Evolutionary conservation across 2,113 vertebrate species (phyloP).

Genomic region (Ptilonorhynchus violaceus): DNA sequence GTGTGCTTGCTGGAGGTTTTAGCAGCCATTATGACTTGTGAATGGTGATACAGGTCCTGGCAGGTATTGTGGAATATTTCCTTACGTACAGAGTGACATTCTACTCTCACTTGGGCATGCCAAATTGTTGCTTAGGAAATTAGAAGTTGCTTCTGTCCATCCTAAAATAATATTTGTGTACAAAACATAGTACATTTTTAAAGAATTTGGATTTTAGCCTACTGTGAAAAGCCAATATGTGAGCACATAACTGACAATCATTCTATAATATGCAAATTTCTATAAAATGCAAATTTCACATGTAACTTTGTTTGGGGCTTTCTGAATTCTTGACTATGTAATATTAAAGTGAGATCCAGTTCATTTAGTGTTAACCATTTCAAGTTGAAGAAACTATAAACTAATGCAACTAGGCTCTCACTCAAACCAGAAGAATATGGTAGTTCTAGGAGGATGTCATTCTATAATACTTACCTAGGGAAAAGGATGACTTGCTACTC

Average conservation of each 20-base stretch:
- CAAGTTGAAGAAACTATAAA: not conserved
- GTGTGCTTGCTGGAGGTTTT: not conserved
- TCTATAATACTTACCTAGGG: not conserved
- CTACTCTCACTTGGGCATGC: not conserved
- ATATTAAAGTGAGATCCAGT: not conserved
- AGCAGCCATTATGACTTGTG: not conserved
- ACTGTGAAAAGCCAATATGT: not conserved
- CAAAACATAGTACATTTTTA: not conserved
- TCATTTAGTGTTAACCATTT: not conserved
- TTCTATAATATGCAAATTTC: too few species aligned
- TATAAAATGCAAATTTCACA: not conserved
- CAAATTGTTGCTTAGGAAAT: not conserved
- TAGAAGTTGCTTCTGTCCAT: not conserved
- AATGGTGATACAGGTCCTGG: not conserved
- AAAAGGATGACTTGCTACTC: not conserved
- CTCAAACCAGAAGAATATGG: not conserved
- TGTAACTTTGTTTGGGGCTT: not conserved
- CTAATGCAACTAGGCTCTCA: not conserved
- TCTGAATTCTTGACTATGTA: not conserved
- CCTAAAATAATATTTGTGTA: not conserved
- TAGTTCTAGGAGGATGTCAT: not conserved
- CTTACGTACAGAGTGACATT: not conserved
- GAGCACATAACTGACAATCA: not conserved
- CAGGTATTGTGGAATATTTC: not conserved
- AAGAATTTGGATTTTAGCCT: not conserved